Conservation (phyloP, 2,888 invertebrate genomes). For the Reticulitermes lucifugus region DNA sequence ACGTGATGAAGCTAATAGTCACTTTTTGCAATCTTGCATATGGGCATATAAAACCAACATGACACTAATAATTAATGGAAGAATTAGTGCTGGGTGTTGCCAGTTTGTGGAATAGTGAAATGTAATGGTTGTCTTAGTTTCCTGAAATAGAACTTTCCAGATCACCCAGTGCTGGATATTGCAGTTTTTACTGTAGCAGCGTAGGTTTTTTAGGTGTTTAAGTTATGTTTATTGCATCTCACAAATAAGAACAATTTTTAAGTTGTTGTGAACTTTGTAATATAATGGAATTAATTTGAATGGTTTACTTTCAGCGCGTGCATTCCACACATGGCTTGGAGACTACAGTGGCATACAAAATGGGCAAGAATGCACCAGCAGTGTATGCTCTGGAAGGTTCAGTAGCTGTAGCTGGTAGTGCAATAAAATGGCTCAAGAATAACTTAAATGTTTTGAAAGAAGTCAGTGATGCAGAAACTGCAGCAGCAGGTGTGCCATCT, state of each 20-base stretch:
- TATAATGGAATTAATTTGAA: not conserved
- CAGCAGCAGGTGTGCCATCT: slow-evolving; percentile 84
- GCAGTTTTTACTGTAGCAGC: too few relatives aligned
- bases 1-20: too few relatives aligned
- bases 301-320: slow-evolving; percentile 70
- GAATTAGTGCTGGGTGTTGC: too few relatives aligned
- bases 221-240: not conserved
- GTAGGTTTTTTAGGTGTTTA: not conserved
- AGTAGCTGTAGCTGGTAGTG: slow-evolving; percentile 92
- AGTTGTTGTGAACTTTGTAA: not conserved
- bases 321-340: slow-evolving; percentile 89
- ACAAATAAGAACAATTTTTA: not conserved
- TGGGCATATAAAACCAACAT: too few relatives aligned
- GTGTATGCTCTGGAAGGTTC: slow-evolving; percentile 97
- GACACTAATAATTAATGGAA: too few relatives aligned
- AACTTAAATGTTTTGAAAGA: slow-evolving; percentile 88
- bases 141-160: too few relatives aligned
- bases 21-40: too few relatives aligned
- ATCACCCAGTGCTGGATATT: too few relatives aligned
- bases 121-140: too few relatives aligned
- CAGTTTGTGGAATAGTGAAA: too few relatives aligned
- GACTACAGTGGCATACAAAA: slow-evolving; percentile 91
- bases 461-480: slow-evolving; percentile 73
- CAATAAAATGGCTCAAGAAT: slow-evolving; percentile 92
- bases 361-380: slow-evolving; percentile 83